A percentile compares a stretch with the other conserved stretches of the same genome.
phyloP scores from a whole-genome alignment of 2,797 vertebrate genomes.

The Myotis vivesi region DNA sequence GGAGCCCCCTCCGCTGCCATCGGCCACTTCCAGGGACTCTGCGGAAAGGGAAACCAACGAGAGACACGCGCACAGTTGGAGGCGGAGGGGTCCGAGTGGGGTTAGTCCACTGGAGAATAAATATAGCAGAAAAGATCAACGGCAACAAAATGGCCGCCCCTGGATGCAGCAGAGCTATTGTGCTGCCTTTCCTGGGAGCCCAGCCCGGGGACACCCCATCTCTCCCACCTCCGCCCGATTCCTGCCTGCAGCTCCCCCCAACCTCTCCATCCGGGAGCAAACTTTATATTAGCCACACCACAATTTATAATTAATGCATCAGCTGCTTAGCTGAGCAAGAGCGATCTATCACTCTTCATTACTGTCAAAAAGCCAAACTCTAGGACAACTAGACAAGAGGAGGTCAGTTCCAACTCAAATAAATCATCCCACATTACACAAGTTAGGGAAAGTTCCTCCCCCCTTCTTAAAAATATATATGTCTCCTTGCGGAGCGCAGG shows the following conservation, averaged over 20 bases:
- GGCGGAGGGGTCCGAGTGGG: conserved; percentile 76
- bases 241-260: conserved; percentile 77
- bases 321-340: conserved; percentile 94
- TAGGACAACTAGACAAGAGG: conserved; percentile 91
- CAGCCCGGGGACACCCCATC: conserved; percentile 70
- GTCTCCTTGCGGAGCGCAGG: conserved; percentile 67
- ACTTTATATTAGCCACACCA: conserved; percentile 88
- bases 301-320: conserved; percentile 96
- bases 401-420: conserved; percentile 91
- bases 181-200: conserved; percentile 80
- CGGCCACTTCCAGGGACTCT: conserved; percentile 94
- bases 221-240: conserved; percentile 71
- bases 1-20: conserved; percentile 90
- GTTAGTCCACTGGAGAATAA: conserved; percentile 79
- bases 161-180: conserved; percentile 86
- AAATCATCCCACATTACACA: conserved; percentile 91
- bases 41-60: conserved; percentile 79
- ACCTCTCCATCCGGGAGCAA: conserved; percentile 84
- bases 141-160: conserved; percentile 94
- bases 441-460: conserved; percentile 84
- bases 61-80: conserved; percentile 82
- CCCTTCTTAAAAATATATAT: conserved; percentile 69
- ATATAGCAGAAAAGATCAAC: conserved; percentile 82
- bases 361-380: conserved; percentile 96
- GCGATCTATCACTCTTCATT: conserved; percentile 98